A percentile compares a stretch with the other conserved stretches of the same genome.
phyloP scores from a whole-genome alignment of 2,888 invertebrate genomes.

The Lepidocyrtoides sp. region DNA sequence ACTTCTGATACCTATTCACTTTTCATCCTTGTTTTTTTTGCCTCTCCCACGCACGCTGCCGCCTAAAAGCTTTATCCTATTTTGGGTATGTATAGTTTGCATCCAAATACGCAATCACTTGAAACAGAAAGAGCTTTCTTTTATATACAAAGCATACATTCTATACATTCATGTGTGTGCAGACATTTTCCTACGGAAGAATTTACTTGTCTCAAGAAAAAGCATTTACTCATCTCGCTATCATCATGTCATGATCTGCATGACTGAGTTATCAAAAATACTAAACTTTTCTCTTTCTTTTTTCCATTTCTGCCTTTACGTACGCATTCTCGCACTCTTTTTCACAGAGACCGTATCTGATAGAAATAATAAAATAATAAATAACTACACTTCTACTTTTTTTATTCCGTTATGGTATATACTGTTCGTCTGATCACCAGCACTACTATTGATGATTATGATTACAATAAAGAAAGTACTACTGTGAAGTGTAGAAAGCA shows the following conservation, averaged over 20 bases:
- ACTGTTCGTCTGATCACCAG: background rate
- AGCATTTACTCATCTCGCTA: slow-evolving; percentile 49
- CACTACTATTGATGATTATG: slow-evolving; percentile 19
- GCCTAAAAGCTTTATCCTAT: background rate
- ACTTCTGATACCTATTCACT: background rate
- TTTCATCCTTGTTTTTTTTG: background rate
- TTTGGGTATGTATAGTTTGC: background rate
- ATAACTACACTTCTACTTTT: background rate
- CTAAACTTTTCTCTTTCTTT: slow-evolving; percentile 29
- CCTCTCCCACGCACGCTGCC: background rate
- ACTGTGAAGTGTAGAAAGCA: slow-evolving; percentile 25
- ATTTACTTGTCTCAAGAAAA: background rate
- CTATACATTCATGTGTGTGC: background rate
- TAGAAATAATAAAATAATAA: background rate
- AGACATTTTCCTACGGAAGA: background rate
- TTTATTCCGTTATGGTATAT: too few species aligned
- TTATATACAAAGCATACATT: background rate
- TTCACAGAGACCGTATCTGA: background rate
- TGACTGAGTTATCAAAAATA: slow-evolving; percentile 62
- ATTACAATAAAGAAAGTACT: background rate
- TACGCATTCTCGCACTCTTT: background rate
- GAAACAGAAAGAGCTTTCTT: background rate
- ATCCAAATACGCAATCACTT: background rate
- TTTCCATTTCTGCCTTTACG: background rate
- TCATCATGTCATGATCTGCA: slow-evolving; percentile 52